Conservation (phyloP, 2,888 invertebrate species). For the Eristalinus aeneus region DNA sequence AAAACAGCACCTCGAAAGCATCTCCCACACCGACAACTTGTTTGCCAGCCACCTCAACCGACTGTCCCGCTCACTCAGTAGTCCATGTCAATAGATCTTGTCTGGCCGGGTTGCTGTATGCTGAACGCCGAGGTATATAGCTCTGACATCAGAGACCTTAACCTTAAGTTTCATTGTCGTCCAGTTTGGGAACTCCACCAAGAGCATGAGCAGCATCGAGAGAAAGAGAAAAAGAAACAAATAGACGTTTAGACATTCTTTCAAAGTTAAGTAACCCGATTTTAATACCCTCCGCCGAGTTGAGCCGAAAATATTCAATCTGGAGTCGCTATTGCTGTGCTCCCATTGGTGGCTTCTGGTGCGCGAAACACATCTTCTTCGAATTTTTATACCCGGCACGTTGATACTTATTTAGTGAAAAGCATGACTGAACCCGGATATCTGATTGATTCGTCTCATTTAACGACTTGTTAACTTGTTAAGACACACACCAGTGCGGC, state of each 20-base stretch:
- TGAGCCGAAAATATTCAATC: background rate
- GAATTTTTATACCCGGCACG: conserved; percentile 20
- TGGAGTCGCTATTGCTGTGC: background rate
- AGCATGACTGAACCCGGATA: conserved; percentile 42
- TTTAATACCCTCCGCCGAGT: conserved; percentile 1
- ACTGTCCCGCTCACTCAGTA: background rate
- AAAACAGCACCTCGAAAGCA: background rate
- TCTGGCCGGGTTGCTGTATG: background rate
- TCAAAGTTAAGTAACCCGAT: conserved; percentile 15
- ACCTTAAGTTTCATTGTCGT: conserved; percentile 23
- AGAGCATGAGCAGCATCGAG: background rate
- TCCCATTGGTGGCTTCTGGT: background rate
- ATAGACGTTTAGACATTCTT: conserved; percentile 21
- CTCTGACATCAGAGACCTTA: conserved; percentile 35
- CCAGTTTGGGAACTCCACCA: background rate
- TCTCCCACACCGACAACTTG: conserved; percentile 13
- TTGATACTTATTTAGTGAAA: conserved; percentile 17
- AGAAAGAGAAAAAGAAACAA: background rate
- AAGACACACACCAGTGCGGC: background rate
- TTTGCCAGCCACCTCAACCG: background rate
- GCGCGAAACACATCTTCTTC: background rate
- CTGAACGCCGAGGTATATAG: background rate
- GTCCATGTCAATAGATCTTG: background rate
- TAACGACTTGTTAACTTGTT: conserved; percentile 17
- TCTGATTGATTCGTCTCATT: conserved; percentile 33